Evolutionary conservation across 2,113 vertebrate species (phyloP).

Genomic region (Formicarius rufipectus): DNA sequence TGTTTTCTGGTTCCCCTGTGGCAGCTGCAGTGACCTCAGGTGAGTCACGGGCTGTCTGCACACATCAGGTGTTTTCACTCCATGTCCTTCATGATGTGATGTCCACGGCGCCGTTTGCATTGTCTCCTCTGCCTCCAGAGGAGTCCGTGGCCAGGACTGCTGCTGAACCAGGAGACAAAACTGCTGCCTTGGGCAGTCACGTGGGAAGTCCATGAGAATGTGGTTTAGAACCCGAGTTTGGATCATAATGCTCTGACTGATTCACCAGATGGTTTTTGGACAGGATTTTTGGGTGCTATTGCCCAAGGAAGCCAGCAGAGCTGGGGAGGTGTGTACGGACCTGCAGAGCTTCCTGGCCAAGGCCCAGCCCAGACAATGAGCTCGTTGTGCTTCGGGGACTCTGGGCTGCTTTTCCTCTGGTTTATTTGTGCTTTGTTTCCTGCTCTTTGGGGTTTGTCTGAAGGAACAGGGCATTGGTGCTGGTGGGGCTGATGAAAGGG

Average conservation of each 20-base stretch:
- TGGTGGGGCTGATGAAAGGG: not conserved
- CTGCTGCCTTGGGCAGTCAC: not conserved
- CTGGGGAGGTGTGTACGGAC: not conserved
- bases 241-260: not conserved
- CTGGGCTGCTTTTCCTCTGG: not conserved
- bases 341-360: not conserved
- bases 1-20: not conserved
- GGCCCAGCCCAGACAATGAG: not conserved
- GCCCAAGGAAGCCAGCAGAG: not conserved
- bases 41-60: not conserved
- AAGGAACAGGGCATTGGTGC: not conserved
- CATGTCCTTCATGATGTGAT: rapidly evolving
- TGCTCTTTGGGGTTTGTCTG: not conserved
- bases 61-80: rapidly evolving
- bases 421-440: not conserved
- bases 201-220: rapidly evolving
- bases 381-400: not conserved
- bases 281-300: not conserved
- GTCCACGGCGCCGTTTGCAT: rapidly evolving
- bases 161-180: rapidly evolving
- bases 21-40: not conserved
- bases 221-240: rapidly evolving
- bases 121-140: not conserved
- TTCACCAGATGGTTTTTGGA: rapidly evolving
- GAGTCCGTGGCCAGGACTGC: too few species aligned